Evolutionary conservation across 2,797 vertebrate species (phyloP).

Genomic region (Tauraco hartlaubi): DNA sequence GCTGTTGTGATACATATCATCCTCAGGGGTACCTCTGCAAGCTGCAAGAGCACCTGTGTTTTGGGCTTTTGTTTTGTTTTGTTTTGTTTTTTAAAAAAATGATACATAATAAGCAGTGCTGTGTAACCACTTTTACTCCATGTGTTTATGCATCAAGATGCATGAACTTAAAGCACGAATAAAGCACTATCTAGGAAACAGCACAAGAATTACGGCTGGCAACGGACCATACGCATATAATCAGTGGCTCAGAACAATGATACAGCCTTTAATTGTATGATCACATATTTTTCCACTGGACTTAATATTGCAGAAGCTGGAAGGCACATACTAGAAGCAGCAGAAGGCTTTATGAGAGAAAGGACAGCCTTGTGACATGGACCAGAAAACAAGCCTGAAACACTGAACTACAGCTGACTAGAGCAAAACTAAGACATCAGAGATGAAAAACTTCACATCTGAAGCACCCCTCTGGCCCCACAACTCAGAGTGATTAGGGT

Average conservation of each 20-base stretch:
- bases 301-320: not conserved
- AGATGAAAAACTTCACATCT: not conserved
- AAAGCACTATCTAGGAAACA: constrained; percentile 5
- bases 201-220: not conserved
- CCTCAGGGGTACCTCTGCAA: not conserved
- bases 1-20: not conserved
- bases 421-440: not conserved
- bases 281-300: not conserved
- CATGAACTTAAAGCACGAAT: not conserved
- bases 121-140: not conserved
- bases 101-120: not conserved
- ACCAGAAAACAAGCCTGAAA: not conserved
- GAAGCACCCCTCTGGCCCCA: not conserved
- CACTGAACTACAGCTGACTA: not conserved
- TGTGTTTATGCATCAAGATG: not conserved
- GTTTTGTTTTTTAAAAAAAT: not conserved
- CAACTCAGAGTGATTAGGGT: not conserved
- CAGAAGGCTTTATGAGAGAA: not conserved
- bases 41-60: not conserved
- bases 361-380: not conserved
- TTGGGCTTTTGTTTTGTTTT: not conserved
- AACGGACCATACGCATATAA: constrained; percentile 5
- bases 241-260: constrained; percentile 30
- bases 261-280: not conserved
- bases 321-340: not conserved